Conservation (phyloP, 1,140 invertebrate species). For the Tyrophagus putrescentiae region DNA sequence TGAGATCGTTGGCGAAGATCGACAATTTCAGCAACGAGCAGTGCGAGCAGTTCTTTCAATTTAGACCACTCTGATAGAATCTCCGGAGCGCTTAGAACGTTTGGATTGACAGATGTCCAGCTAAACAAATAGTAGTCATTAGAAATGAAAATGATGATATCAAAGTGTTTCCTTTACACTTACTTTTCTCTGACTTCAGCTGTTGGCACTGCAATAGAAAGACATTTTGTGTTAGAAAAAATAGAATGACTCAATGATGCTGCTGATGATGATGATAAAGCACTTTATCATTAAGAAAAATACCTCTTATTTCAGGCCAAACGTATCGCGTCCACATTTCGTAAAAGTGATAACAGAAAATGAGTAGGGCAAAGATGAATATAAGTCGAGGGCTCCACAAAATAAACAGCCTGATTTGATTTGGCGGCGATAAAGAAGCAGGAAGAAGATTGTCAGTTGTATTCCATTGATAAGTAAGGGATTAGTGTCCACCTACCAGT, state of each 20-base stretch:
- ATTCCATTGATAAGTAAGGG: no score
- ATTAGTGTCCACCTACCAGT: no score
- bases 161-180: neutral
- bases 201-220: no score
- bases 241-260: neutral
- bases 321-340: conserved; percentile 15
- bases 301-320: conserved; percentile 14
- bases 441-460: no score
- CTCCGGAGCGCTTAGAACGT: conserved; percentile 7
- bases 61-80: neutral
- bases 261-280: neutral
- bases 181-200: neutral
- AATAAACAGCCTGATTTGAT: neutral
- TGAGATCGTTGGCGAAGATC: conserved; percentile 1
- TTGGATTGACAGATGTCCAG: conserved; percentile 11
- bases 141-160: neutral
- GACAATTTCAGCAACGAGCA: neutral
- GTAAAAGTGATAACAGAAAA: conserved; percentile 17
- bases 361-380: neutral
- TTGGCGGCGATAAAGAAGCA: no score
- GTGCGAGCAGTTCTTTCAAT: neutral
- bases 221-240: neutral
- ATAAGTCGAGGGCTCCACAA: neutral
- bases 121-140: neutral
- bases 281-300: no score